Evolutionary conservation across 2,888 invertebrate genomes (phyloP).

Genomic region (Hyalella azteca): DNA sequence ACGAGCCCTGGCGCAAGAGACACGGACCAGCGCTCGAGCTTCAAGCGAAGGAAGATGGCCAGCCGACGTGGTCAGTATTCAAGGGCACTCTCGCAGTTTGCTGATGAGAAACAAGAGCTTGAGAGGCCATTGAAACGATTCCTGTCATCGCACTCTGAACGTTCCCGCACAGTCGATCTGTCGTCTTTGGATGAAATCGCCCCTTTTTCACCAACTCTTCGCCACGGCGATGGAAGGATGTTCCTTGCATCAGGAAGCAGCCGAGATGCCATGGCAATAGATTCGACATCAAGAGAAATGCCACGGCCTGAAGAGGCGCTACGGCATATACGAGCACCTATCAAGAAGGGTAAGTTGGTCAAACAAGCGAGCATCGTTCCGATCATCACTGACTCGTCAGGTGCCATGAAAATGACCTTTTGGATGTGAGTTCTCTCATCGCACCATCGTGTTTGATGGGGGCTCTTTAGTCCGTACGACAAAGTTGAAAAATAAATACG

Average conservation of each 20-base stretch:
- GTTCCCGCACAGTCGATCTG: neutral
- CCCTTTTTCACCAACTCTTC: neutral
- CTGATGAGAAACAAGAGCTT: neutral
- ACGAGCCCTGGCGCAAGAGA: no score
- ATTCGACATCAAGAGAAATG: neutral
- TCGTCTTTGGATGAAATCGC: neutral
- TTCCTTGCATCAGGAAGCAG: no score
- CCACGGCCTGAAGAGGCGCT: neutral
- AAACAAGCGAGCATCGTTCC: slow-evolving; percentile 33
- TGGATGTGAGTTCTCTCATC: slow-evolving; percentile 34
- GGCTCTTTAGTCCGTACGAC: no score
- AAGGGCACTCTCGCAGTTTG: neutral
- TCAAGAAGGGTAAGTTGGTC: slow-evolving; percentile 21
- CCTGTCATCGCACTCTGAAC: neutral
- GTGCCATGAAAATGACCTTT: slow-evolving; percentile 42
- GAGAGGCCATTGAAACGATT: neutral
- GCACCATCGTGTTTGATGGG: no score
- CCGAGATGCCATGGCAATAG: no score
- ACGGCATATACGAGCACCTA: neutral
- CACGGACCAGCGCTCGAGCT: neutral
- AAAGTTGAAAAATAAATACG: no score
- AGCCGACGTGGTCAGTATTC: neutral
- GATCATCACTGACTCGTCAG: slow-evolving; percentile 38
- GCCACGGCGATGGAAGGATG: no score
- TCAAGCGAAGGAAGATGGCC: neutral